Conservation (phyloP, 2,113 vertebrate genomes). For the Callospermophilus lateralis region DNA sequence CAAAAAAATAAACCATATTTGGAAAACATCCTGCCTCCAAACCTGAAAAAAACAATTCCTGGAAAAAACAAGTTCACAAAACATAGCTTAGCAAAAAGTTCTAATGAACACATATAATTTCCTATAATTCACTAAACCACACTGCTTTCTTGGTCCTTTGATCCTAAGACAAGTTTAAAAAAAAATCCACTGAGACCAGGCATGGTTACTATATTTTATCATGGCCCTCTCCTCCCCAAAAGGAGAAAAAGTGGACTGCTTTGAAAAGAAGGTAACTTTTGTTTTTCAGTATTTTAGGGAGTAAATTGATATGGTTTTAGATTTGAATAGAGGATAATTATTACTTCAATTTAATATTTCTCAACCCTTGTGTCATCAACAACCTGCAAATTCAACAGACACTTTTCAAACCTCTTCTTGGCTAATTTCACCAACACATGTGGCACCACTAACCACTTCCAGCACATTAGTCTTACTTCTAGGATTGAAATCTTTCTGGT, state of each 20-base stretch:
- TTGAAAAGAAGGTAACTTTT: not conserved
- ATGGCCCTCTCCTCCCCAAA: not conserved
- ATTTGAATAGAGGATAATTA: not conserved
- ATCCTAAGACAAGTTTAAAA: not conserved
- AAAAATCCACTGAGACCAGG: not conserved
- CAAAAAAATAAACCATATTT: constrained; percentile 54
- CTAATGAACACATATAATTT: not conserved
- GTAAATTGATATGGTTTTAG: not conserved
- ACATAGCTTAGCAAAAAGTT: not conserved
- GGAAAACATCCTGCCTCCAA: not conserved
- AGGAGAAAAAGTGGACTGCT: not conserved
- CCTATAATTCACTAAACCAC: not conserved
- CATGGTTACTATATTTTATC: not conserved
- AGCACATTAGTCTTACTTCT: not conserved
- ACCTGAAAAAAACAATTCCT: constrained; percentile 18
- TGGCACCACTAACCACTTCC: not conserved
- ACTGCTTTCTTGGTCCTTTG: not conserved
- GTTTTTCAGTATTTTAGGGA: not conserved
- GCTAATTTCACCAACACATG: not conserved
- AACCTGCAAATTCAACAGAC: not conserved
- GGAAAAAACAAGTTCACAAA: constrained; percentile 9
- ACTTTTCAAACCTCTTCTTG: not conserved
- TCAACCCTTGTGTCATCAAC: not conserved
- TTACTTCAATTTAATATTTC: not conserved
- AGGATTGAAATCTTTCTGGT: not conserved